phyloP scores from a whole-genome alignment of 2,797 vertebrate genomes.

The Alcedo atthis region DNA sequence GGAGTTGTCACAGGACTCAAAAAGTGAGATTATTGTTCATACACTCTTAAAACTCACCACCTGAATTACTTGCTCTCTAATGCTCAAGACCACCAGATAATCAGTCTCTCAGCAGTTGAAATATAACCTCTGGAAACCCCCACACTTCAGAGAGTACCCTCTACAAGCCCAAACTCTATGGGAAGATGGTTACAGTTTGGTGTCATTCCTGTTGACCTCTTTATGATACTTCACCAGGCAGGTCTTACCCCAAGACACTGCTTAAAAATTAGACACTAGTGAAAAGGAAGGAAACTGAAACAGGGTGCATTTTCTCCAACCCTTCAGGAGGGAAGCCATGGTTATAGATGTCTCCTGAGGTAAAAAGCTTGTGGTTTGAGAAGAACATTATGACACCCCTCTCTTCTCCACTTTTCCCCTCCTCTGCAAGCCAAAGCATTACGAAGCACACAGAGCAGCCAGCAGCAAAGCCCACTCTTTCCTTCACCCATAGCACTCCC shows the following conservation, averaged over 20 bases:
- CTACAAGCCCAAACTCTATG: background rate
- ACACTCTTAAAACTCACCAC: background rate
- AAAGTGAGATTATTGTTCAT: background rate
- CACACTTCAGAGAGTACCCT: background rate
- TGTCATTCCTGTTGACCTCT: background rate
- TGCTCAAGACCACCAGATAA: background rate
- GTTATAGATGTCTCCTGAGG: background rate
- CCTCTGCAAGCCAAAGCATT: background rate
- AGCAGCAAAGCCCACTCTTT: background rate
- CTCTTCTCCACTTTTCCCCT: background rate
- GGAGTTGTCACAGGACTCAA: background rate
- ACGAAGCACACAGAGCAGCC: background rate
- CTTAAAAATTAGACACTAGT: background rate
- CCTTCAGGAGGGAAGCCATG: background rate
- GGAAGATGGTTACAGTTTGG: background rate
- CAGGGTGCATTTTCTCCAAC: background rate
- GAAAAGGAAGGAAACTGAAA: background rate
- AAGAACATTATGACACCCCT: background rate
- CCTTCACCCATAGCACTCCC: background rate
- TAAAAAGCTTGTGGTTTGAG: too few relatives aligned
- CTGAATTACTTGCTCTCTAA: background rate
- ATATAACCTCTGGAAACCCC: background rate
- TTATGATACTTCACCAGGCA: background rate
- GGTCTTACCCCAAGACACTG: background rate
- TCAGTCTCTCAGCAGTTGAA: background rate